These are phyloP conservation scores for Osedax fenrisi DNA, from an alignment of 2,888 invertebrate genomes.

Conservation along the genomic window DNA sequence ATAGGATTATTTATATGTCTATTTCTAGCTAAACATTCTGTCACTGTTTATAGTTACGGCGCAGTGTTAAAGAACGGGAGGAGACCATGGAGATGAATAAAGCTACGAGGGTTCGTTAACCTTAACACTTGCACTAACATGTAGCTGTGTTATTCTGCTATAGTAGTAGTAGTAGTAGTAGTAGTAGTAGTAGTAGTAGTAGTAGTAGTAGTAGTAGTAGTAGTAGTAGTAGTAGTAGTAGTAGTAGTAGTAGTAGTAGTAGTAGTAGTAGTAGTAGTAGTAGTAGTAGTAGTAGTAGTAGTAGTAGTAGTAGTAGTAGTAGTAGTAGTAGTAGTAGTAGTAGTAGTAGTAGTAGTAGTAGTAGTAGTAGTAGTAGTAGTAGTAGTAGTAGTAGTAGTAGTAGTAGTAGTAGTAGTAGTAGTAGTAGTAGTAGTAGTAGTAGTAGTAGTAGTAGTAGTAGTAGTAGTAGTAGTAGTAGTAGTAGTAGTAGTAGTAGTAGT, in stretches of 20 bases:
- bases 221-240: neutral
- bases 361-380: neutral
- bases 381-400: neutral
- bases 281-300: neutral
- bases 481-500: no score
- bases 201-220: conserved; percentile 2
- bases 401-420: neutral
- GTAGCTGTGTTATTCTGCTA: no score
- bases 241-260: neutral
- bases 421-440: neutral
- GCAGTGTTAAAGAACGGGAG: neutral
- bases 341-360: neutral
- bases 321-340: neutral
- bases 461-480: no score
- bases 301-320: neutral
- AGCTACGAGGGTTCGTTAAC: neutral
- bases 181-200: neutral
- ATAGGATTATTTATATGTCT: no score
- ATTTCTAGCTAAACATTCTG: no score
- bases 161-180: neutral
- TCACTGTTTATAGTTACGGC: no score
- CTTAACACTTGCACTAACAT: no score
- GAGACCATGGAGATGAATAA: neutral
- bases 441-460: no score
- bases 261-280: neutral